phyloP scores from a whole-genome alignment of 2,888 invertebrate species.

The Dioctria rufipes region DNA sequence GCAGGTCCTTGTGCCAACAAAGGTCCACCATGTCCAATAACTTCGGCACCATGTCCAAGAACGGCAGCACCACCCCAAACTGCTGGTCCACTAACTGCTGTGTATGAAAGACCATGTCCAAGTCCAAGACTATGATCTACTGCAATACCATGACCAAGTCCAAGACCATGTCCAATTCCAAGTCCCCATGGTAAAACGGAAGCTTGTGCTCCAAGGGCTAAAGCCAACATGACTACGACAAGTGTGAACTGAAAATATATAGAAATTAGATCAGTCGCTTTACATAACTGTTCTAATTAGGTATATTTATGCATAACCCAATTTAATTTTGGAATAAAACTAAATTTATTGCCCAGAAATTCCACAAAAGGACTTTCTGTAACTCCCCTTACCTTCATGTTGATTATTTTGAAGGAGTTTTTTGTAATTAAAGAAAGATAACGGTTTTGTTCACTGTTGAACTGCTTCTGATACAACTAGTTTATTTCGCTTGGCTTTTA shows the following conservation, averaged over 20 bases:
- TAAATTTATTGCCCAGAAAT: too few species aligned
- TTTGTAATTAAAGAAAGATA: conserved; percentile 5
- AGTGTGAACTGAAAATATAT: conserved; percentile 64
- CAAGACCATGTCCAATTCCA: conserved; percentile 1
- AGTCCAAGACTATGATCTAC: not conserved
- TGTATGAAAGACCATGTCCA: conserved; percentile 44
- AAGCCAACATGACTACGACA: conserved; percentile 69
- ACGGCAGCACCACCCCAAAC: conserved; percentile 16
- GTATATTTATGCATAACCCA: not conserved
- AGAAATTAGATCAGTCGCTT: not conserved
- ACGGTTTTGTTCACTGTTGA: conserved; percentile 31
- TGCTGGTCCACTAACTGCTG: conserved; percentile 46
- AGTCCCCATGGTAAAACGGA: conserved; percentile 64
- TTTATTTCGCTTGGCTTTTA: conserved; percentile 11
- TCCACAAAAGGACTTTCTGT: not conserved
- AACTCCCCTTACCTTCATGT: conserved; percentile 38
- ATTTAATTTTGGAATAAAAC: not conserved
- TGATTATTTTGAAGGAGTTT: conserved; percentile 40
- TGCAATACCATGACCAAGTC: conserved; percentile 62
- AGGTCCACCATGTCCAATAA: conserved; percentile 18
- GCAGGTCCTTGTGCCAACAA: conserved; percentile 27
- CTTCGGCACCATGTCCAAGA: not conserved
- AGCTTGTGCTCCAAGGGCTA: conserved; percentile 68
- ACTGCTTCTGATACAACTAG: conserved; percentile 17
- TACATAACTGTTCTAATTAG: not conserved